Conservation (phyloP, 2,888 invertebrate genomes). For the Plagiodera versicolora region DNA sequence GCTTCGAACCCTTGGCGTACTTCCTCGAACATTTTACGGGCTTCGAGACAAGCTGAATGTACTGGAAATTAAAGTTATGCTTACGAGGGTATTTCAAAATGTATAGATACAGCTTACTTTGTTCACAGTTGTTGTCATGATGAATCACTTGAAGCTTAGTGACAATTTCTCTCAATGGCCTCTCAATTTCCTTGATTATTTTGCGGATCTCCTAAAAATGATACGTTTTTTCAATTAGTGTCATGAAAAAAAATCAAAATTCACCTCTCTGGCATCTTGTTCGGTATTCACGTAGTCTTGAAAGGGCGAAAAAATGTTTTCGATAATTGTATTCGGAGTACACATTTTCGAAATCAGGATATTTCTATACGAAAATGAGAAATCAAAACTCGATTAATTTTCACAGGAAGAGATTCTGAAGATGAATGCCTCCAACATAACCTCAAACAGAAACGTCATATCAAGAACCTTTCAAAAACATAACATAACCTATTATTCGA, state of each 20-base stretch:
- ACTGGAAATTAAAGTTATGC: constrained; percentile 54
- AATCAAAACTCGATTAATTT: too few species aligned
- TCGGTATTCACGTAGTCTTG: constrained; percentile 77
- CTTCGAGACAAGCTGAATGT: constrained; percentile 63
- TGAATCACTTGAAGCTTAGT: constrained; percentile 83
- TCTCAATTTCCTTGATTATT: constrained; percentile 76
- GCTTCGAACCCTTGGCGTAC: constrained; percentile 66
- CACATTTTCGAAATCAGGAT: too few species aligned
- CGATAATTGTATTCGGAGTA: constrained; percentile 50
- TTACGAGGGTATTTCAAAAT: not conserved
- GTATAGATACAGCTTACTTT: constrained; percentile 57
- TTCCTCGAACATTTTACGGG: constrained; percentile 67
- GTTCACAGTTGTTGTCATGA: constrained; percentile 64
- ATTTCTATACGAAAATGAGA: too few species aligned
- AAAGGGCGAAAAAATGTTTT: constrained; percentile 71
- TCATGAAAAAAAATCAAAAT: not conserved
- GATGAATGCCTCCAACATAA: too few species aligned
- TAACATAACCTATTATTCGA: too few species aligned
- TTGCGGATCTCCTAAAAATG: constrained; percentile 64
- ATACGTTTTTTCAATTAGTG: not conserved
- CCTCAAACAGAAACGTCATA: too few species aligned
- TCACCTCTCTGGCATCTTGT: constrained; percentile 79
- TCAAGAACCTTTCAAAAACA: too few species aligned
- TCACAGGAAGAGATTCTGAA: too few species aligned
- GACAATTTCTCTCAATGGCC: constrained; percentile 74